phyloP scores from a whole-genome alignment of 2,113 vertebrate genomes.

The Synodontis membranacea region DNA sequence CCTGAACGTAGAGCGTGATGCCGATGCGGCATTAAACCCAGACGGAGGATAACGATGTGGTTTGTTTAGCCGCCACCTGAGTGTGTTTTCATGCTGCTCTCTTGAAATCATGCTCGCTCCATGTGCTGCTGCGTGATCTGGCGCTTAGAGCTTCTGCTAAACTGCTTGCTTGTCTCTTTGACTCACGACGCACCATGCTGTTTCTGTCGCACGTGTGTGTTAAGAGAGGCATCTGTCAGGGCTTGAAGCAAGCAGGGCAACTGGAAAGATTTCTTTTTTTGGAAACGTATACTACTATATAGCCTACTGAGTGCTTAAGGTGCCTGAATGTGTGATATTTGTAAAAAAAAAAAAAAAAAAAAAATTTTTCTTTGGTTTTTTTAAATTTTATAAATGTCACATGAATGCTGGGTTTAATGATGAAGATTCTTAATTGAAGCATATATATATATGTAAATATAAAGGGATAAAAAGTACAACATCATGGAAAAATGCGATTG shows the following conservation, averaged over 20 bases:
- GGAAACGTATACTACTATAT: background rate
- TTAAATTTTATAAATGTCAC: background rate
- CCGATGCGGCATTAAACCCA: background rate
- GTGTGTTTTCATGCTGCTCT: constrained; percentile 29
- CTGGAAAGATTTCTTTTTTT: background rate
- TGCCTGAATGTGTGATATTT: background rate
- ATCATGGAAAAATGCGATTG: background rate
- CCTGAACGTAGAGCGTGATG: background rate
- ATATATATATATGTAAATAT: background rate
- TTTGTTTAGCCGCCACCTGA: constrained; percentile 24
- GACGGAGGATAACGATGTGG: constrained; percentile 15
- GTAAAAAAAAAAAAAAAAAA: too few species aligned
- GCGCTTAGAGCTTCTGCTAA: constrained; percentile 29
- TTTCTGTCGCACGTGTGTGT: constrained; percentile 13
- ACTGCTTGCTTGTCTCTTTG: constrained; percentile 42
- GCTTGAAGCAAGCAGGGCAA: constrained; percentile 38
- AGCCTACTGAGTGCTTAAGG: background rate
- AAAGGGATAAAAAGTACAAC: background rate
- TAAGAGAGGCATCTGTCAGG: constrained; percentile 27
- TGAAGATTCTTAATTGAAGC: background rate
- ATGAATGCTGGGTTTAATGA: background rate
- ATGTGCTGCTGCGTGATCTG: constrained; percentile 22
- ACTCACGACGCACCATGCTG: constrained; percentile 29
- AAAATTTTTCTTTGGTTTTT: background rate
- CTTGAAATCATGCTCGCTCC: constrained; percentile 38